Base-by-base conservation (phyloP, 2,797 vertebrate species). In the Spinus pinus region DNA sequence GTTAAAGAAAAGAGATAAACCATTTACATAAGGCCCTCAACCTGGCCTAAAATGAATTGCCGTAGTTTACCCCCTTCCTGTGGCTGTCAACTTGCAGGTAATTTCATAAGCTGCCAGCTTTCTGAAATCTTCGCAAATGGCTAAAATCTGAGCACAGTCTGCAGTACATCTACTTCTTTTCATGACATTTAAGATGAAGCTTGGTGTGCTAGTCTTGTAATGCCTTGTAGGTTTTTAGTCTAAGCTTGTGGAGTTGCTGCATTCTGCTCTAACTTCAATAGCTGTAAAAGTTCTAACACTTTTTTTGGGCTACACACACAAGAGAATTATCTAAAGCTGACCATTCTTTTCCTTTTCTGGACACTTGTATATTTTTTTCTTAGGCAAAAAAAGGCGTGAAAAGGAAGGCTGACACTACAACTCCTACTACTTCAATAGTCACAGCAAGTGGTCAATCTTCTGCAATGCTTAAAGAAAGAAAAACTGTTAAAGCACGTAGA, bases 331-430 rank as follows among this genome's bases (percentile, higher is more conserved):
- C 33, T 61, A 46, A 60, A 69, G 35, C 44, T 82, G 53, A 58
- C 33, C 4, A 2, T 60, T 56, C 6, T 85, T 10, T 77, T 8
- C 5, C 10, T 58, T 10, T 39, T 81, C 21, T 65, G 22, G 14
- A 35, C 28, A 64, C 25, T 39, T 50, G 16, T 42, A 30, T 71
- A 41, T 75, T 64, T 51, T 83, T 81, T 88, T 77, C 96, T 88
- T 93, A 99, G 99, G 94, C 95, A 53, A 98, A 98, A 93, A 99
- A 97, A 79, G 98, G 98, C 51, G 97, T 99, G 47, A 99, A 99
- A 97, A 98, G 98, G 95, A 99, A 99, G 97, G 98, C 98, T 66
- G 98, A 99, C 84, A 97, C 98, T 22, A 97, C 98, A 47, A 98
- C 97, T 77, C 96, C 98, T 74, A 83, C 93, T 27, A 69, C 98